phyloP scores from a whole-genome alignment of 1,140 invertebrate genomes.

The Lanistes nyassanus region DNA sequence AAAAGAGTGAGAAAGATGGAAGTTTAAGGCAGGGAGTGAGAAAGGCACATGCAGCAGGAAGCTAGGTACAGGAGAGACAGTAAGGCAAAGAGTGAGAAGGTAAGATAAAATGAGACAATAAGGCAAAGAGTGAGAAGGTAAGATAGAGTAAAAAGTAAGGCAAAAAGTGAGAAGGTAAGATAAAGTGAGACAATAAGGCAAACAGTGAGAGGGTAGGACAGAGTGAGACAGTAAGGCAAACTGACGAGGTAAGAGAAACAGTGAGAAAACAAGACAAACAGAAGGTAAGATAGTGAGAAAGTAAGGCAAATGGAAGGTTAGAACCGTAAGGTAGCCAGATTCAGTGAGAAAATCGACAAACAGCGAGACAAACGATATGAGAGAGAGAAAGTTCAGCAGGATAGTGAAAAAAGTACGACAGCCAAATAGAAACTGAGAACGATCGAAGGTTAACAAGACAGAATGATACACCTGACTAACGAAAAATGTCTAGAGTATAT shows the following conservation, averaged over 20 bases:
- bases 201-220: not conserved
- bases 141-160: not conserved
- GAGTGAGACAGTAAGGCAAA: conserved; percentile 3
- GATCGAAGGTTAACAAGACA: too few relatives aligned
- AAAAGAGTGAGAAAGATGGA: conserved; percentile 2
- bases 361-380: not conserved
- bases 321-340: too few relatives aligned
- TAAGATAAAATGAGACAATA: not conserved
- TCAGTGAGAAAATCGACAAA: too few relatives aligned
- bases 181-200: not conserved
- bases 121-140: not conserved
- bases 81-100: not conserved
- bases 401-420: too few relatives aligned
- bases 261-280: not conserved
- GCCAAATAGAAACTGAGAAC: too few relatives aligned
- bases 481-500: too few relatives aligned
- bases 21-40: not conserved
- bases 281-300: not conserved
- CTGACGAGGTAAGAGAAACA: not conserved
- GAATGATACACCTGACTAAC: too few relatives aligned
- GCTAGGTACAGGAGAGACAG: not conserved
- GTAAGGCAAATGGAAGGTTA: not conserved
- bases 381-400: not conserved
- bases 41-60: not conserved
- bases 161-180: not conserved